A percentile compares a stretch with the other conserved stretches of the same genome.
These are phyloP conservation scores for Pemphredon lugubris DNA, from an alignment of 2,888 invertebrate genomes.

Conservation along the genomic window DNA sequence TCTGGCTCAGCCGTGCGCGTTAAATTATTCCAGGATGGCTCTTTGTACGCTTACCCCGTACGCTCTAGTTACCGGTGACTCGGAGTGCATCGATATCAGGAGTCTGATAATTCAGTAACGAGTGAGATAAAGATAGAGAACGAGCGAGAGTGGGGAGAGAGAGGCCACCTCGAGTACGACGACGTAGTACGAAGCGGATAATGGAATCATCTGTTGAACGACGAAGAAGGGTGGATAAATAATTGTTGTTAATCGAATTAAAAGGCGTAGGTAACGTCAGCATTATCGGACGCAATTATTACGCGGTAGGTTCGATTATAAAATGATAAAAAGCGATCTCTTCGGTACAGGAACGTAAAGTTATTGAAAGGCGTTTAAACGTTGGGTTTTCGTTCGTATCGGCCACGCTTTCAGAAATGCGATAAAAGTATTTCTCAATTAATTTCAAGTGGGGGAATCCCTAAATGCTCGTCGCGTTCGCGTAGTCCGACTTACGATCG, in stretches of 20 bases:
- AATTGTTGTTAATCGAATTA: background rate
- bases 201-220: constrained; percentile 4
- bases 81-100: constrained; percentile 47
- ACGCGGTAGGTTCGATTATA: background rate
- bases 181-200: constrained; percentile 8
- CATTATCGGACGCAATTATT: background rate
- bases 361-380: no score
- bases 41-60: constrained; percentile 39
- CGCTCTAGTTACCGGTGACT: constrained; percentile 48
- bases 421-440: no score
- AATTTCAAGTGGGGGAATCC: no score
- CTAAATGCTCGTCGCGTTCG: no score
- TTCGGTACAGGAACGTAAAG: no score
- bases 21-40: constrained; percentile 46
- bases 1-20: no score
- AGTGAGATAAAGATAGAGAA: constrained; percentile 41
- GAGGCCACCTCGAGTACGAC: constrained; percentile 2
- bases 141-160: constrained; percentile 30
- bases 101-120: constrained; percentile 42
- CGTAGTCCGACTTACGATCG: no score
- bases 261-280: background rate
- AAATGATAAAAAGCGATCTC: background rate
- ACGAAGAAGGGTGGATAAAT: background rate
- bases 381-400: no score
- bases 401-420: no score